Evolutionary conservation across 2,888 invertebrate species (phyloP), one percentile per base, ranked within the genome.

Genomic region (Sphaerophoria taeniata): DNA sequence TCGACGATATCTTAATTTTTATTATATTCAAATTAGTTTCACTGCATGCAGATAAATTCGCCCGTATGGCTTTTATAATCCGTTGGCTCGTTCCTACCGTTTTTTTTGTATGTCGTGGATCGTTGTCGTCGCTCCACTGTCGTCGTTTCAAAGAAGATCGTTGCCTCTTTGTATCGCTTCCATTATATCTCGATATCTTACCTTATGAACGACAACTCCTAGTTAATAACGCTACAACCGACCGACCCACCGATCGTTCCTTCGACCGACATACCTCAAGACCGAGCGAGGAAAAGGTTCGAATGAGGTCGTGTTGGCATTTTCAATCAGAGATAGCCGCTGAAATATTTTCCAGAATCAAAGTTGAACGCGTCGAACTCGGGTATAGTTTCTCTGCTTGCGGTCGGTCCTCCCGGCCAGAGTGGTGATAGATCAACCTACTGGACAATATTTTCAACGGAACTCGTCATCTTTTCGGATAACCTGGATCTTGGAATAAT

Each of bases 1-100:
- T 85, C 85, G 81, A 81, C 81, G 78, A 85, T 85, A 85, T 85
- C 85, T 85, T 85, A 85, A 85, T 85, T 85, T 85, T 85, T 85
- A 85, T 85, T 85, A 85, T 85, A 85, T 85, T 85, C 85, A 85
- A 85, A 85, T 85, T 85, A 85, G 85, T 85, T 85, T 81, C 81
- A 58, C 63, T 72, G 76, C 53, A 81, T 81, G 76, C 85, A 81
- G 85, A 85, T 85, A 85, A 85, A 81, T 85, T 85, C 56, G 80
- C 81, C 81, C 70, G 76, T 76, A 76, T 80, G 83, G 74, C 79
- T 79, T 65, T 76, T 75, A 71, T 80, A 76, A 63, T 81, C 77
- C 82, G 82, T 47, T 72, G 67, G 49, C 60, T 76, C 24, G 2
- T 24, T 24, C 24, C 24, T 24, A 24, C 71, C 12, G 58, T 39